Evolutionary conservation across 2,113 vertebrate genomes (phyloP), one percentile per base, ranked within the genome.

Genomic region (Fulmarus glacialis): DNA sequence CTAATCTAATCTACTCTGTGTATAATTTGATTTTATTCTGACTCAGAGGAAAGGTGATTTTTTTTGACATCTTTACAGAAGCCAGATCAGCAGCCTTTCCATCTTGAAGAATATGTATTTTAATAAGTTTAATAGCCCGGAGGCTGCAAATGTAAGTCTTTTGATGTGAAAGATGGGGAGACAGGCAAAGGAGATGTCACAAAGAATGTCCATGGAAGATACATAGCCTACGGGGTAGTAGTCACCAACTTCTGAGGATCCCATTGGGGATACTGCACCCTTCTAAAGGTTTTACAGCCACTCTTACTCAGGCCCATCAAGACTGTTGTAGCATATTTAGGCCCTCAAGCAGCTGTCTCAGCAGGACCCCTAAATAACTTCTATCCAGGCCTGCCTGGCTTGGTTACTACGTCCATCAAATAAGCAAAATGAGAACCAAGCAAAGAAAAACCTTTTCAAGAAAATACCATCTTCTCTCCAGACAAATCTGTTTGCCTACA

Each of bases 1-100:
- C 82, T 96, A 97, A 98, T 96, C 91, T 96, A 91, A 93, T 97
- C 79, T 90, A 79, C 19, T 91, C 50, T 86, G 6, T 91, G 77
- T 73, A 58, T 94, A 95, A 96, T 96, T 91, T 83, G 58, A 97
- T 97, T 97, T 97, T 82, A 95, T 59, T 95, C 88, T 95, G 82
- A 92, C 75, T 94, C 43, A 90, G 66, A 96, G 42, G 73, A 90
- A 95, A 96, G 59, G 79, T 92, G 50, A 90, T 92, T 73, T 84
- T 60, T 68, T 94, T 64, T 55, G 3, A 82, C 59, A 43, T 97
- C 62, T 86, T 94, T 96, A 92, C 52, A 73, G 53, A 85, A 92
- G 47, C 75, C 73, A 89, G 91, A 91, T 90, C 83, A 96, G 64
- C 91, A 68, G 29, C 42, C 79, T 97, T 92, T 95, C 60, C n/a